Evolutionary conservation across 2,797 vertebrate species (phyloP).

Genomic region (Enteromius mattozi): DNA sequence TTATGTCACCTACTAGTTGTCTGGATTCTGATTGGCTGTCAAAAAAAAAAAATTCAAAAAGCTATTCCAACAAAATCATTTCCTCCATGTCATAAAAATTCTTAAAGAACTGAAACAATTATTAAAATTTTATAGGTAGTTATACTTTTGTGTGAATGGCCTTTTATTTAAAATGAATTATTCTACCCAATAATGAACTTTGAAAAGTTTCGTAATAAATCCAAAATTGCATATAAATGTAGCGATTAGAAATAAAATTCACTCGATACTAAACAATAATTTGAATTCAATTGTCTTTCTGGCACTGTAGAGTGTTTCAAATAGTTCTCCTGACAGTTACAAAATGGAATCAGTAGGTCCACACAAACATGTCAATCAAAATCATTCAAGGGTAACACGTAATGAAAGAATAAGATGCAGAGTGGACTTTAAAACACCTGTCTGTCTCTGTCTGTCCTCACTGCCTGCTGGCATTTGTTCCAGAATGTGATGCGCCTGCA

Average conservation of each 20-base stretch:
- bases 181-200: background rate
- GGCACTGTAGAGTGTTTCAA: background rate
- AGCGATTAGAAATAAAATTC: background rate
- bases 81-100: background rate
- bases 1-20: background rate
- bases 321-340: background rate
- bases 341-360: background rate
- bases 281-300: background rate
- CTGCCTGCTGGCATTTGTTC: slow-evolving; percentile 49
- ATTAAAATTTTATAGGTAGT: background rate
- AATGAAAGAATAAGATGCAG: slow-evolving; percentile 37
- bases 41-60: background rate
- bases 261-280: background rate
- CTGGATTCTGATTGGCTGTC: too few species aligned
- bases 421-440: slow-evolving; percentile 36
- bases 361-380: slow-evolving; percentile 45
- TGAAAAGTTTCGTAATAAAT: background rate
- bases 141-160: background rate
- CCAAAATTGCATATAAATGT: background rate
- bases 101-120: background rate
- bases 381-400: slow-evolving; percentile 35
- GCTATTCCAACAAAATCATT: too few species aligned
- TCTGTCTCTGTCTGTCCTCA: slow-evolving; percentile 35
- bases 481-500: slow-evolving; percentile 29
- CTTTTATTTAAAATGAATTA: background rate